These are phyloP conservation scores for Ichneumoninae sp. DNA, from an alignment of 2,888 invertebrate genomes.

Conservation along the genomic window DNA sequence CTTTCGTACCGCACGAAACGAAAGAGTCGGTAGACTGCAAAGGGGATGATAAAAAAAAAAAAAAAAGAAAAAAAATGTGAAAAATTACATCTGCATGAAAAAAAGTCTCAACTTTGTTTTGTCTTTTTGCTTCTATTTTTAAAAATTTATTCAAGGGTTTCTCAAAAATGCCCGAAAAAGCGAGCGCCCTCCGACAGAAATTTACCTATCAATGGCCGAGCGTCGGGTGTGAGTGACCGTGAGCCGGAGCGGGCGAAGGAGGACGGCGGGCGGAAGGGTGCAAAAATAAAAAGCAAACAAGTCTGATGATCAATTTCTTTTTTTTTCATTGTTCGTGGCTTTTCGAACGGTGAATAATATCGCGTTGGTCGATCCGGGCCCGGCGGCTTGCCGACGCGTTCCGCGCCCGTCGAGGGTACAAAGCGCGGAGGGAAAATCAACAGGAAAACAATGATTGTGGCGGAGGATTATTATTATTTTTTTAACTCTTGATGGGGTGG, in stretches of 20 bases:
- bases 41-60: neutral
- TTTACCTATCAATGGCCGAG: neutral
- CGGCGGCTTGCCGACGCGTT: constrained; percentile 8
- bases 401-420: constrained; percentile 46
- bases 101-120: neutral
- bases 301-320: constrained; percentile 69
- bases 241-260: constrained; percentile 11
- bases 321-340: constrained; percentile 65
- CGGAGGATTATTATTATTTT: constrained; percentile 34
- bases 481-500: constrained; percentile 18
- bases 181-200: neutral
- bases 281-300: constrained; percentile 66
- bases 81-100: neutral
- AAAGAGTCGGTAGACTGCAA: neutral
- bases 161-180: neutral
- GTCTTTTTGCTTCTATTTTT: neutral
- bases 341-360: constrained; percentile 62
- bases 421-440: constrained; percentile 62
- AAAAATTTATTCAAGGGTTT: neutral
- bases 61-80: constrained; percentile 6
- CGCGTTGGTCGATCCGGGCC: constrained; percentile 32
- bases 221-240: constrained; percentile 6
- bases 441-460: constrained; percentile 66
- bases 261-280: constrained; percentile 14
- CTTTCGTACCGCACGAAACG: constrained; percentile 50